phyloP scores from a whole-genome alignment of 1,140 invertebrate species.

The Papilio glaucus region DNA sequence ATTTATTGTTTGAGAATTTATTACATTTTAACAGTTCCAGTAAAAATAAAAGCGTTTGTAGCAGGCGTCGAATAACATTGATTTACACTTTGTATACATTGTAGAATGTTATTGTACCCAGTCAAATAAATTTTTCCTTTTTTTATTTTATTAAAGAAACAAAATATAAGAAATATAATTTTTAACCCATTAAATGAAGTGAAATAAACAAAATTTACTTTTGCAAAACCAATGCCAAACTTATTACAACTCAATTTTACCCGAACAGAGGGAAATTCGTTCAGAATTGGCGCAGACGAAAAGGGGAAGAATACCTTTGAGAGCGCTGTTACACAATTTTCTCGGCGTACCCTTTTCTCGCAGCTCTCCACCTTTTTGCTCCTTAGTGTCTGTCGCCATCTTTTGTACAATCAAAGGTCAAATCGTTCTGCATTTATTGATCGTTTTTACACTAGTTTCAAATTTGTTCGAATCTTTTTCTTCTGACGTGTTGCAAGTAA shows the following conservation, averaged over 20 bases:
- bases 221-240: slow-evolving; percentile 1
- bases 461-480: neutral
- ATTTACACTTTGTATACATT: too few species aligned
- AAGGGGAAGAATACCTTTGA: slow-evolving; percentile 22
- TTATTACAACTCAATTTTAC: slow-evolving; percentile 20
- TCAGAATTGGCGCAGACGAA: neutral
- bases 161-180: too few species aligned
- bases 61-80: too few species aligned
- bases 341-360: slow-evolving; percentile 9
- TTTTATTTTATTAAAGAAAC: too few species aligned
- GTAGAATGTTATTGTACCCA: too few species aligned
- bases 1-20: too few species aligned
- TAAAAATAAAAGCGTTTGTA: too few species aligned
- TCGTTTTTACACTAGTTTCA: slow-evolving; percentile 38
- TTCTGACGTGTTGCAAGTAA: neutral
- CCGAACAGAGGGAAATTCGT: slow-evolving; percentile 17
- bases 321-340: slow-evolving; percentile 20
- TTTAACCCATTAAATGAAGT: neutral
- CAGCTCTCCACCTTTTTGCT: slow-evolving; percentile 6
- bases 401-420: slow-evolving; percentile 41
- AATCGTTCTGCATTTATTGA: slow-evolving; percentile 61
- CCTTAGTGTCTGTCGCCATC: slow-evolving; percentile 12
- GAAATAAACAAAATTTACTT: neutral
- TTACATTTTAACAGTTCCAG: too few species aligned
- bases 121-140: too few species aligned